Conservation (phyloP, 2,888 invertebrate genomes). For the Nipponacmea schrenckii region DNA sequence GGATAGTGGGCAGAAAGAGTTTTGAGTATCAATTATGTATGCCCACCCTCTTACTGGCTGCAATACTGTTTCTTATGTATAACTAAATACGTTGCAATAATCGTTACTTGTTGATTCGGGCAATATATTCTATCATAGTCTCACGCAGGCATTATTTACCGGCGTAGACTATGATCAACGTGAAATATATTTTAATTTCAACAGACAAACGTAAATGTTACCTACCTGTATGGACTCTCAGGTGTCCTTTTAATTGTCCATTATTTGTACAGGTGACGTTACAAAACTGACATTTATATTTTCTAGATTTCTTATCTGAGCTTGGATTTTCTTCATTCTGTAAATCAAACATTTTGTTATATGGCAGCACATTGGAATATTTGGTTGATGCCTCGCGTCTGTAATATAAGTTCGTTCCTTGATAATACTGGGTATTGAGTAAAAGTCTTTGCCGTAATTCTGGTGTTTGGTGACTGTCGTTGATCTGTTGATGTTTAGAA, state of each 20-base stretch:
- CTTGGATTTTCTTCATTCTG: background rate
- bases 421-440: background rate
- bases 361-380: background rate
- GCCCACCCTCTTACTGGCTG: too few relatives aligned
- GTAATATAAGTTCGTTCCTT: background rate
- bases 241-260: slow-evolving; percentile 33
- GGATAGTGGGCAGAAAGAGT: too few relatives aligned
- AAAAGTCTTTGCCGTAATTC: background rate
- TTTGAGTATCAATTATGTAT: too few relatives aligned
- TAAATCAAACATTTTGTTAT: too few relatives aligned
- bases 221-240: slow-evolving; percentile 34
- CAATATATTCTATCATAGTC: too few relatives aligned
- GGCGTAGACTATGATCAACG: too few relatives aligned
- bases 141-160: too few relatives aligned
- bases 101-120: too few relatives aligned
- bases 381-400: background rate
- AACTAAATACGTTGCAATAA: too few relatives aligned
- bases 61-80: too few relatives aligned
- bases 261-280: slow-evolving; percentile 32
- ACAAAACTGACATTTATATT: slow-evolving; percentile 30
- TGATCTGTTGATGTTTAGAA: background rate
- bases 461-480: background rate
- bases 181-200: too few relatives aligned
- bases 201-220: background rate
- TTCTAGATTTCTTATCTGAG: slow-evolving; percentile 17